phyloP scores from a whole-genome alignment of 2,797 vertebrate genomes.

The Eulemur albifrons region DNA sequence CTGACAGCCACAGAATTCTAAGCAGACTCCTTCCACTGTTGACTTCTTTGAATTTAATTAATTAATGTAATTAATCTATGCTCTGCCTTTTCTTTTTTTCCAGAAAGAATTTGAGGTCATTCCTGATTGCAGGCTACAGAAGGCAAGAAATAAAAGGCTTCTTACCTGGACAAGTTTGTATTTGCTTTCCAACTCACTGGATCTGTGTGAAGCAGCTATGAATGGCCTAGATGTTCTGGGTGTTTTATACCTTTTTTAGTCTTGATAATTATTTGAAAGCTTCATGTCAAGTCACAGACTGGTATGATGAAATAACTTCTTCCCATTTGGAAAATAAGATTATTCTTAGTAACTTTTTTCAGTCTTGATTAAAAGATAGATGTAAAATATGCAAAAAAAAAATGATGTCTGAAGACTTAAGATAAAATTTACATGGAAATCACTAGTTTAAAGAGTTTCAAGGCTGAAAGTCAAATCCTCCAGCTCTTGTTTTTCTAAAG shows the following conservation, averaged over 20 bases:
- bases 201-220: not conserved
- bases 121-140: not conserved
- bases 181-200: not conserved
- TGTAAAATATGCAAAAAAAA: not conserved
- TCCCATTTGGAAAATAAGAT: slow-evolving; percentile 26
- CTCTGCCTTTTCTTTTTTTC: not conserved
- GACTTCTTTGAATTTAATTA: not conserved
- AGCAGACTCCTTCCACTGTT: not conserved
- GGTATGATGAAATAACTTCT: not conserved
- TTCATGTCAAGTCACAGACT: slow-evolving; percentile 6
- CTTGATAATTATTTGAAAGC: slow-evolving; percentile 32
- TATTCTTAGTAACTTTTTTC: not conserved
- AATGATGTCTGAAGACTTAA: not conserved
- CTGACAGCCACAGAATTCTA: not conserved
- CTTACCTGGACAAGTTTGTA: not conserved
- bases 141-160: slow-evolving; percentile 4
- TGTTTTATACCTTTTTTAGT: not conserved
- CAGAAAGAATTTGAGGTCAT: not conserved
- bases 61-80: not conserved
- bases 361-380: slow-evolving; percentile 44
- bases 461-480: not conserved
- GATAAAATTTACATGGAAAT: slow-evolving; percentile 13
- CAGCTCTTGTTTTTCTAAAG: slow-evolving; percentile 10
- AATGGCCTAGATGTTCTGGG: not conserved
- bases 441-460: not conserved